phyloP scores from a whole-genome alignment of 2,888 invertebrate genomes.

The Zygaena filipendulae region DNA sequence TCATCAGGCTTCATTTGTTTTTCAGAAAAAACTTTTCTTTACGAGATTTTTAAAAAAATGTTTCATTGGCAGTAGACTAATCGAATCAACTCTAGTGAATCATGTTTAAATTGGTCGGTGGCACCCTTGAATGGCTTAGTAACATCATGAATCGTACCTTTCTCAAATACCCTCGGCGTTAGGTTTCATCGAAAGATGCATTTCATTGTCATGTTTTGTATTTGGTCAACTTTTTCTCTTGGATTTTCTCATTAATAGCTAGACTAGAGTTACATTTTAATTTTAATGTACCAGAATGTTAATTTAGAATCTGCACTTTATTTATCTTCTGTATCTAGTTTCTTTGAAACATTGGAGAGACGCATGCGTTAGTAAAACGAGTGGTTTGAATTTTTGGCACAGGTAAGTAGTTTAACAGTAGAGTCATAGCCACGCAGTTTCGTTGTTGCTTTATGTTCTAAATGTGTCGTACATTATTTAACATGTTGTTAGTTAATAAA shows the following conservation, averaged over 20 bases:
- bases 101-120: constrained; percentile 53
- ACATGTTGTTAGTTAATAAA: no score
- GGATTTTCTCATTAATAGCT: constrained; percentile 42
- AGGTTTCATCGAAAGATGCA: constrained; percentile 43
- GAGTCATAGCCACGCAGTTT: no score
- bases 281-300: constrained; percentile 36
- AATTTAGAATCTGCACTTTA: constrained; percentile 59
- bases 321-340: constrained; percentile 42
- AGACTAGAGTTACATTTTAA: constrained; percentile 42
- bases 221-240: constrained; percentile 51
- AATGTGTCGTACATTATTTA: no score
- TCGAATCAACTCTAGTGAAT: constrained; percentile 33
- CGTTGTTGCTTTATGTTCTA: neutral
- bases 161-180: constrained; percentile 32
- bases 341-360: constrained; percentile 14
- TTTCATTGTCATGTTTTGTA: constrained; percentile 48
- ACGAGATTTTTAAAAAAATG: constrained; percentile 38
- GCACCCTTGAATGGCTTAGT: constrained; percentile 67
- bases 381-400: constrained; percentile 8
- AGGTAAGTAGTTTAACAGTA: no score
- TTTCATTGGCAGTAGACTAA: constrained; percentile 47
- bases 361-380: constrained; percentile 18
- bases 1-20: constrained; percentile 36
- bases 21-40: constrained; percentile 22
- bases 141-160: constrained; percentile 53